Percentiles rank a stretch among this genome's conserved stretches.
These are phyloP conservation scores for Ectropis crepuscularia DNA, from an alignment of 2,888 invertebrate species.

Conservation along the genomic window DNA sequence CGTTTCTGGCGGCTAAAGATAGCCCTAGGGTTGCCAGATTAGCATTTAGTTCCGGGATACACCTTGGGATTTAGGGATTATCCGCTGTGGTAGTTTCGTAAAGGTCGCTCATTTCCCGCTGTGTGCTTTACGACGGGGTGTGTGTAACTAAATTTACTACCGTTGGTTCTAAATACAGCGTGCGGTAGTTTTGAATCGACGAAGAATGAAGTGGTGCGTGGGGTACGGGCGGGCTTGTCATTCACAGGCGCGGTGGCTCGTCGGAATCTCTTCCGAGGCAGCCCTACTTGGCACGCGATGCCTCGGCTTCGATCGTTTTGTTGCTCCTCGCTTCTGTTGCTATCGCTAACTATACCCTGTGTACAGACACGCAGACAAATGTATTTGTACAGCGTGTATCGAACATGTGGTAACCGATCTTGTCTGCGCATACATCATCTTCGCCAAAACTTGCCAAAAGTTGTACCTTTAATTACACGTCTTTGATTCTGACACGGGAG, in stretches of 20 bases:
- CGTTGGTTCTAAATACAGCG: constrained; percentile 24
- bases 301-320: constrained; percentile 65
- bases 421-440: constrained; percentile 59
- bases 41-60: constrained; percentile 45
- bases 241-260: constrained; percentile 33
- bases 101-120: constrained; percentile 32
- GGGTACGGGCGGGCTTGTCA: constrained; percentile 30
- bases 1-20: constrained; percentile 54
- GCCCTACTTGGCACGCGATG: constrained; percentile 52
- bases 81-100: constrained; percentile 34
- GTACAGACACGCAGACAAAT: constrained; percentile 41
- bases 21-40: constrained; percentile 51
- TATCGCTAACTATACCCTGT: constrained; percentile 51
- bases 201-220: constrained; percentile 29
- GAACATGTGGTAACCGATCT: constrained; percentile 59
- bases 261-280: constrained; percentile 47
- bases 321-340: constrained; percentile 57
- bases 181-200: constrained; percentile 15
- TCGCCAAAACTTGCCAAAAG: constrained; percentile 58
- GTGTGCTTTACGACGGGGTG: constrained; percentile 20
- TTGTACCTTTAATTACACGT: constrained; percentile 53
- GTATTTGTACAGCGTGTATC: constrained; percentile 35
- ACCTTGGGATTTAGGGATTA: constrained; percentile 42
- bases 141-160: constrained; percentile 20
- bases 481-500: constrained; percentile 51